Conservation (phyloP, 2,113 vertebrate genomes). For the Solea senegalensis region DNA sequence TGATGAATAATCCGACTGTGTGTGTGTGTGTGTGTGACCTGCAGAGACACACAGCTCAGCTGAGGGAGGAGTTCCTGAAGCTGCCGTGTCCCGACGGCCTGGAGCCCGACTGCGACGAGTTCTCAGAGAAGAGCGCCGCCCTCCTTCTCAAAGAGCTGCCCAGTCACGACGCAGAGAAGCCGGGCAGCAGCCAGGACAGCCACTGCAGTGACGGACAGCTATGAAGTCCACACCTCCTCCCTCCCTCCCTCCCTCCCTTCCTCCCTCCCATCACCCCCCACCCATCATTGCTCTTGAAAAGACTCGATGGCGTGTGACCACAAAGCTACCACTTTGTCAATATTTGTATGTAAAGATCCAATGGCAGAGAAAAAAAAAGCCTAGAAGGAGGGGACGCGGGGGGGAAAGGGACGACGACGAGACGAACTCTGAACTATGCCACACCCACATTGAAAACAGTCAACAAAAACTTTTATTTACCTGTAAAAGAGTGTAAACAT, state of each 20-base stretch:
- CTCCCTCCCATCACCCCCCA: constrained; percentile 61
- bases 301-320: constrained; percentile 91
- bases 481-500: constrained; percentile 99
- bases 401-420: constrained; percentile 18
- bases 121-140: constrained; percentile 85
- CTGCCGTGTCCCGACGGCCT: constrained; percentile 94
- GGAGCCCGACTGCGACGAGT: constrained; percentile 89
- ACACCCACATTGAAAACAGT: constrained; percentile 90
- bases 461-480: constrained; percentile 97
- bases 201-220: constrained; percentile 90
- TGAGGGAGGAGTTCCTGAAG: constrained; percentile 95
- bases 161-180: constrained; percentile 87
- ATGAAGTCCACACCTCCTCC: constrained; percentile 82
- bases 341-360: constrained; percentile 99
- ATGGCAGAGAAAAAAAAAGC: constrained; percentile 91
- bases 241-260: constrained; percentile 49
- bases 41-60: constrained; percentile 96
- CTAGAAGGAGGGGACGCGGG: constrained; percentile 69
- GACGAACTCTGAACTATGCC: constrained; percentile 86
- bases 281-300: constrained; percentile 62
- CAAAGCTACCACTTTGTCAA: constrained; percentile 96
- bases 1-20: neutral
- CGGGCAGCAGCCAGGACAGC: constrained; percentile 90
- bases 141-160: constrained; percentile 85
- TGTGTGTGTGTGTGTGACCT: neutral